A percentile compares a stretch with the other conserved stretches of the same genome.
These are phyloP conservation scores for Echeneis naucrates DNA, from an alignment of 2,797 vertebrate genomes.

Conservation along the genomic window DNA sequence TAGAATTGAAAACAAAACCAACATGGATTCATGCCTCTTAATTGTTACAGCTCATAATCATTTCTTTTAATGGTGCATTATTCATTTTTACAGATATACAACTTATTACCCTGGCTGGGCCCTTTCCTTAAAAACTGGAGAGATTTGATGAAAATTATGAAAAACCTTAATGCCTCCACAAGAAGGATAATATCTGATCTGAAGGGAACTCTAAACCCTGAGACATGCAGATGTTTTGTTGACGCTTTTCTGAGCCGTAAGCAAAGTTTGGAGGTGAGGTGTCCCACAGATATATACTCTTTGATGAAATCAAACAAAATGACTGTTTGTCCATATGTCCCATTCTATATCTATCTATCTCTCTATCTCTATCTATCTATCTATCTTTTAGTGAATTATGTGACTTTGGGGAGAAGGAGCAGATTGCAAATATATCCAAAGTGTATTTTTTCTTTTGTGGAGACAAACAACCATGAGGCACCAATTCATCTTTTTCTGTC, in stretches of 20 bases:
- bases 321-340: no score
- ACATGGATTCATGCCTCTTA: background rate
- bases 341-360: no score
- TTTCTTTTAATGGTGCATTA: no score
- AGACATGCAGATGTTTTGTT: conserved; percentile 61
- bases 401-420: no score
- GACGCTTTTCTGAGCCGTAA: conserved; percentile 71
- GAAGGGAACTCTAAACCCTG: conserved; percentile 63
- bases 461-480: no score
- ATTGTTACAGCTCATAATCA: no score
- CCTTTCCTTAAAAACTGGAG: conserved; percentile 17
- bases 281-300: accelerated
- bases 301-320: no score
- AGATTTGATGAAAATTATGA: conserved; percentile 29
- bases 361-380: no score
- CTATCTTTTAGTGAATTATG: no score
- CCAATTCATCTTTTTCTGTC: no score
- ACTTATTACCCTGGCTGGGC: conserved; percentile 49
- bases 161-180: accelerated
- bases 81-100: conserved; percentile 49
- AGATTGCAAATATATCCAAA: no score
- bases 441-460: no score
- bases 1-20: background rate
- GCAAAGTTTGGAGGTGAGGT: conserved; percentile 66
- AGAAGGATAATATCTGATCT: conserved; percentile 27